Evolutionary conservation across 2,797 vertebrate species (phyloP).

Genomic region (Amblyraja radiata): DNA sequence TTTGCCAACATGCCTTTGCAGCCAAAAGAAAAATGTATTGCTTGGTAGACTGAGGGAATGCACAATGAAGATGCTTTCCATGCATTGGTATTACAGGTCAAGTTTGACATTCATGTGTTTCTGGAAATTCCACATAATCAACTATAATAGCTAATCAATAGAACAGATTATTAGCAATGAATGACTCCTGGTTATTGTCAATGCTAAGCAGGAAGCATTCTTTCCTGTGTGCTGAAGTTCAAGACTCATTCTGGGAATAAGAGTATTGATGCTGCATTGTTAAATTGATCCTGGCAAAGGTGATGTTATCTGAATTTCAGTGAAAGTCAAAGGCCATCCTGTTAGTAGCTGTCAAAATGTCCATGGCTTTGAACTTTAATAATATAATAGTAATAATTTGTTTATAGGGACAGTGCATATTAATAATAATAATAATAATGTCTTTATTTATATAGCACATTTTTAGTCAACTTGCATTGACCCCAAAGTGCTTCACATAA

Average conservation of each 20-base stretch:
- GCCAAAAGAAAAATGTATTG: background rate
- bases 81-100: background rate
- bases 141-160: background rate
- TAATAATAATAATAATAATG: too few relatives aligned
- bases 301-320: background rate
- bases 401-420: too few relatives aligned
- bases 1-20: background rate
- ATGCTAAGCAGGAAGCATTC: background rate
- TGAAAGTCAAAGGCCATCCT: too few relatives aligned
- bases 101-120: background rate
- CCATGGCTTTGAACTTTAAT: too few relatives aligned
- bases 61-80: too few relatives aligned
- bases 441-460: too few relatives aligned
- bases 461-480: too few relatives aligned
- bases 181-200: background rate
- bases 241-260: background rate
- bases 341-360: too few relatives aligned
- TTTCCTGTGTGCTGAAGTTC: background rate
- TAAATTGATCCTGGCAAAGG: background rate
- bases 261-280: background rate
- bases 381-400: too few relatives aligned
- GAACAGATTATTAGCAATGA: background rate
- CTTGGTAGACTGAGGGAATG: background rate
- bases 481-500: too few relatives aligned
- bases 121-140: background rate